Evolutionary conservation across 2,888 invertebrate species (phyloP), one percentile per base, ranked within the genome.

Genomic region (Stenchaetothrips biformis): DNA sequence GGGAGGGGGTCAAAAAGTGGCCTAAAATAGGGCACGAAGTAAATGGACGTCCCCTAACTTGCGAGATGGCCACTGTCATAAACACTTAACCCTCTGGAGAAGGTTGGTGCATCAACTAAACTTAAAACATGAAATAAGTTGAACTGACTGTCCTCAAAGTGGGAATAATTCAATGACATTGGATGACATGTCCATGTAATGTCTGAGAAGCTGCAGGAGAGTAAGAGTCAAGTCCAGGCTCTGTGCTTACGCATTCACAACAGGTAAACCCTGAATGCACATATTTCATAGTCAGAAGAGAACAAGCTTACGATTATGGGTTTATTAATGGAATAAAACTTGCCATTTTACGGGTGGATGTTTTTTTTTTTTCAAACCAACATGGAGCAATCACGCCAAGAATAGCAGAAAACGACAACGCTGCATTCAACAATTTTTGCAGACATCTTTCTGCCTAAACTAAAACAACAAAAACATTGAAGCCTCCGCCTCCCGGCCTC

Each of bases 361-460:
- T 1, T 37, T 4, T 21, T 9, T 25, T 11, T 25, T 21, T 9
- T 25, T 11, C 8, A 25, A 7, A 25, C 9, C 25, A 21, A 74
- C 25, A 25, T 21, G 25, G 67, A 74, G 9, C 6, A 74, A 74
- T 74, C 67, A 74, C 67, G 67, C 67, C 67, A 74, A 25, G 67
- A 74, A 74, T 74, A 74, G 25, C 67, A 74, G 21, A 25, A 21
- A 74, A 74, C 8, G 9, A 2, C 9, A 21, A 74, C 67, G 25
- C 67, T 25, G 7, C 67, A 74, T 74, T 74, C 67, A 74, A 74
- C 67, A 74, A 74, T 74, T 7, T 6, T 74, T 25, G 67, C 67
- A 25, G 67, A 74, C 67, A 74, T 74, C 8, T 74, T 67, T 4
- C 8, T 74, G 21, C 1, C 21, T n/a, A n/a, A n/a, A n/a, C n/a